Conservation (phyloP, 2,113 vertebrate species). For the Anoplopoma fimbria region DNA sequence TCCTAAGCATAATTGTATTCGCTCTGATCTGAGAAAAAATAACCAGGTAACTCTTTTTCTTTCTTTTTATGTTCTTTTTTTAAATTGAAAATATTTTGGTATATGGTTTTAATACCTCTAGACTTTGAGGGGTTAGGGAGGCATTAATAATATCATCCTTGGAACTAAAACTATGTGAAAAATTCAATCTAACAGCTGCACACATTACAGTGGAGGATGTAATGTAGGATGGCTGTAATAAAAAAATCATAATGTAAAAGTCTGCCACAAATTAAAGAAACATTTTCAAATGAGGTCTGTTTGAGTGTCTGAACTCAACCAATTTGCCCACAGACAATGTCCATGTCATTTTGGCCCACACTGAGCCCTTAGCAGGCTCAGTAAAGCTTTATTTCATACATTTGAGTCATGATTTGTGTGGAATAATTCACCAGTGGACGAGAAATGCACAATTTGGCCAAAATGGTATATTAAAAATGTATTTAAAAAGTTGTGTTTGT, state of each 20-base stretch:
- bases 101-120: background rate
- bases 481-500: background rate
- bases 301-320: background rate
- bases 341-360: background rate
- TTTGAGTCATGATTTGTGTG: background rate
- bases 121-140: background rate
- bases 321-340: background rate
- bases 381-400: background rate
- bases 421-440: background rate
- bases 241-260: background rate
- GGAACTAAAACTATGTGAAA: background rate
- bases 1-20: slow-evolving; percentile 16
- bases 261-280: background rate
- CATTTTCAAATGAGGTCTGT: background rate
- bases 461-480: background rate
- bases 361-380: background rate
- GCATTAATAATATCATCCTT: background rate
- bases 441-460: background rate
- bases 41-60: background rate
- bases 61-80: background rate
- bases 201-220: background rate
- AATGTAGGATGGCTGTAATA: background rate
- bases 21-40: background rate
- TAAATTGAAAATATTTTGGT: background rate
- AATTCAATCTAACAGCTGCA: background rate